These are phyloP conservation scores for Camponotus fellah DNA, from an alignment of 2,888 invertebrate genomes.

Conservation along the genomic window DNA sequence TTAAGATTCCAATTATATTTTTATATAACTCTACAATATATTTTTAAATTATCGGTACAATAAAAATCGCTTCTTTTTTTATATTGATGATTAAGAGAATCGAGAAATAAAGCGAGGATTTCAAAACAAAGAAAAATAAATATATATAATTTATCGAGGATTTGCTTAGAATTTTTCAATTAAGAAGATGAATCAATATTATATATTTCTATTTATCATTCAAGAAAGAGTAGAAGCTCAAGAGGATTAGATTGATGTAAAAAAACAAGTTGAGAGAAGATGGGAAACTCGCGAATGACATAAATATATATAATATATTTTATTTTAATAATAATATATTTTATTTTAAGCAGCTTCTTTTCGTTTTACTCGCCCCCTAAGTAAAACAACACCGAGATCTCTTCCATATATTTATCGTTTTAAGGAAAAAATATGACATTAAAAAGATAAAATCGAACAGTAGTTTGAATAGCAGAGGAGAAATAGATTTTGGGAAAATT, in stretches of 20 bases:
- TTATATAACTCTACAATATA: too few species aligned
- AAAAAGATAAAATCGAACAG: constrained; percentile 6
- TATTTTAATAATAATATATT: neutral
- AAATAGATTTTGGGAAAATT: constrained; percentile 18
- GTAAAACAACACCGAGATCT: neutral
- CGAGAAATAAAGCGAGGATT: neutral
- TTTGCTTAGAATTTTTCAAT: neutral
- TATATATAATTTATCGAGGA: neutral
- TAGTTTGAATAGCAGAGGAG: neutral
- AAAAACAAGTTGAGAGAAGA: neutral
- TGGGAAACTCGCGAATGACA: neutral
- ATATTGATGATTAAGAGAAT: too few species aligned
- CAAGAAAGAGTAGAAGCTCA: neutral
- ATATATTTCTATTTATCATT: neutral
- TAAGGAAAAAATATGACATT: neutral
- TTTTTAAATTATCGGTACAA: too few species aligned
- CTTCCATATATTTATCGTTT: neutral
- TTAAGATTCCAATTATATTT: too few species aligned
- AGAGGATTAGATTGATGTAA: neutral
- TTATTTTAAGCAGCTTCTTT: neutral
- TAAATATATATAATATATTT: neutral
- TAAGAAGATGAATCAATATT: neutral
- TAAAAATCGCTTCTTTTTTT: too few species aligned
- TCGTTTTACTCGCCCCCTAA: neutral
- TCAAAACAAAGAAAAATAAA: neutral